A percentile compares a stretch with the other conserved stretches of the same genome.
Evolutionary conservation across 2,113 vertebrate species (phyloP).

Genomic region (Brienomyrus longianalis): DNA sequence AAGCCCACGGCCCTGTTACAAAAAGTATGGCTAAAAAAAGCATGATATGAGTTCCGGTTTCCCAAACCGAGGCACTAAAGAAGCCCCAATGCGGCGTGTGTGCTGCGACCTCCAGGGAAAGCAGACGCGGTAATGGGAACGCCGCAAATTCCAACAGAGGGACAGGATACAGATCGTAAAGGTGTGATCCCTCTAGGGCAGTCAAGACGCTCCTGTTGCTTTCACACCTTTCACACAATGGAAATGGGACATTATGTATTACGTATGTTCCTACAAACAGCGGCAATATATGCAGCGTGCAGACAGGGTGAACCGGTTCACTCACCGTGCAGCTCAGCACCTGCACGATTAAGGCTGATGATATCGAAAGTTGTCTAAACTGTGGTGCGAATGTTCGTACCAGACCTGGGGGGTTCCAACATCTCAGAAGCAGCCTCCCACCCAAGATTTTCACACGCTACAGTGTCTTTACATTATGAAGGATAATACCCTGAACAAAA

Average conservation of each 20-base stretch:
- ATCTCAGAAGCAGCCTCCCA: neutral
- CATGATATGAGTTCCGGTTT: neutral
- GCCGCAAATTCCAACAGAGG: neutral
- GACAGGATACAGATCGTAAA: neutral
- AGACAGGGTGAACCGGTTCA: neutral
- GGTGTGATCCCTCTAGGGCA: neutral
- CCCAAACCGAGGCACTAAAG: neutral
- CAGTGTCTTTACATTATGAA: neutral
- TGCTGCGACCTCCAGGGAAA: neutral
- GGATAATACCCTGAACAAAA: neutral
- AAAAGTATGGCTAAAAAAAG: neutral
- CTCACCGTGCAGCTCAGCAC: neutral
- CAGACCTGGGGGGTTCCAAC: neutral
- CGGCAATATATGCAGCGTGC: neutral
- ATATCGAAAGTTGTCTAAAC: neutral
- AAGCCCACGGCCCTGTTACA: neutral
- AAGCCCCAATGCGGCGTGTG: too few relatives aligned
- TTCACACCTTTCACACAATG: neutral
- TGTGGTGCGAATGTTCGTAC: neutral
- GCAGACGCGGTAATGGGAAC: neutral
- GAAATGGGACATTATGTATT: neutral
- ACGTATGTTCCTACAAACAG: neutral
- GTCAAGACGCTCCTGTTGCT: neutral
- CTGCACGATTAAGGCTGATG: neutral
- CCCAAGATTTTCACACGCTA: neutral